phyloP scores from a whole-genome alignment of 2,888 invertebrate species.

The Pasiphila rectangulata region DNA sequence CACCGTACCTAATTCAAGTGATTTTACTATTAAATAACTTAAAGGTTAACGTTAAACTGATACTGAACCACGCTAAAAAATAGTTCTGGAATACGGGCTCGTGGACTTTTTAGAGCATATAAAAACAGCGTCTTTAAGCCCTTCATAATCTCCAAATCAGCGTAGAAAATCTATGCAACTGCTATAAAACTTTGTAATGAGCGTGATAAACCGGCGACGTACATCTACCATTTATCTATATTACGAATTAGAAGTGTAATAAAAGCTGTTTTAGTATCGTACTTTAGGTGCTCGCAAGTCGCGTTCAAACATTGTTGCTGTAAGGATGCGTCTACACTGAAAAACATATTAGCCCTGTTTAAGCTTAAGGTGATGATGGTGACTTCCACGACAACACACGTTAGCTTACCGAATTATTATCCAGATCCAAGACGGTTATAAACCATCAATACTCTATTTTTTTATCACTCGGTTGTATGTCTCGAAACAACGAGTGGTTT shows the following conservation, averaged over 20 bases:
- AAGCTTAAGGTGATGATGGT: too few relatives aligned
- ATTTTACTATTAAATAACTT: too few relatives aligned
- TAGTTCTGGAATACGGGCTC: not conserved
- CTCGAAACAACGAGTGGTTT: too few relatives aligned
- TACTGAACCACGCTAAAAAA: too few relatives aligned
- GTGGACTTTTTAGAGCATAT: not conserved
- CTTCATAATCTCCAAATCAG: slow-evolving; percentile 12
- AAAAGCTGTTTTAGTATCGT: slow-evolving; percentile 25
- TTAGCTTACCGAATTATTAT: too few relatives aligned
- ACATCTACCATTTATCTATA: slow-evolving; percentile 25
- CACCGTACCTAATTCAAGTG: too few relatives aligned
- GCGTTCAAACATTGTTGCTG: slow-evolving; percentile 24
- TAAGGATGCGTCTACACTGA: slow-evolving; percentile 8
- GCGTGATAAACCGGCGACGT: slow-evolving; percentile 23
- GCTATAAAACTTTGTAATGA: slow-evolving; percentile 15
- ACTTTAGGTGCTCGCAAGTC: slow-evolving; percentile 22
- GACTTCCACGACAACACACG: too few relatives aligned
- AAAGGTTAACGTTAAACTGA: too few relatives aligned
- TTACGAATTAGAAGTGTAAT: slow-evolving; percentile 26
- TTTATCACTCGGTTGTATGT: too few relatives aligned
- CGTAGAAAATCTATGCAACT: slow-evolving; percentile 19
- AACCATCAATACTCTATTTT: too few relatives aligned
- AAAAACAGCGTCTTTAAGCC: slow-evolving; percentile 3
- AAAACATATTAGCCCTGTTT: not conserved
- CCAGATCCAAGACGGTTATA: too few relatives aligned